Conservation (phyloP, 37 sponge, comb jelly and placozoan species). For the Chondrosia reniformis region DNA sequence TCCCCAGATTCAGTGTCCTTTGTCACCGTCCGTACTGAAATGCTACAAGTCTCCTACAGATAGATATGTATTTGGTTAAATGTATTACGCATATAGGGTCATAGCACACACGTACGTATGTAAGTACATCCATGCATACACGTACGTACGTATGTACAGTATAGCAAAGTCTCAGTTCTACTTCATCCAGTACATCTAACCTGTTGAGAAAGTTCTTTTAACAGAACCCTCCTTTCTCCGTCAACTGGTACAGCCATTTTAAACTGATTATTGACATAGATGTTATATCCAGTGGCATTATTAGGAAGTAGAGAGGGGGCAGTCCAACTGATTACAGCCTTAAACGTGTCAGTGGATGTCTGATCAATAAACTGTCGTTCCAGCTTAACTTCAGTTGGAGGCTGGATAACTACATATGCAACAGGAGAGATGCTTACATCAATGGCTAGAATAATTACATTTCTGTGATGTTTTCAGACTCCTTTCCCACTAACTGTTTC, state of each 20-base stretch:
- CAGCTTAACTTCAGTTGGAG: not conserved
- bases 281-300: not conserved
- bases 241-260: not conserved
- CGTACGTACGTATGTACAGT: not conserved
- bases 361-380: slow-evolving; percentile 22
- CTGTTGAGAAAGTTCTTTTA: not conserved
- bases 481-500: no score
- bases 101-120: not conserved
- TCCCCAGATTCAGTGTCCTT: not conserved
- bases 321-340: slow-evolving; percentile 23
- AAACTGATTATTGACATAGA: not conserved
- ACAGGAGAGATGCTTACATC: no score
- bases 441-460: no score
- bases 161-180: no score
- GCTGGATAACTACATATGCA: not conserved
- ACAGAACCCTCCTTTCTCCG: not conserved
- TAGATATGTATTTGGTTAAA: not conserved
- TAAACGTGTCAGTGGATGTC: not conserved
- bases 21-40: not conserved
- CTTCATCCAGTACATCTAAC: not conserved
- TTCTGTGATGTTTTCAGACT: no score
- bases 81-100: not conserved
- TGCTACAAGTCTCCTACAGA: not conserved
- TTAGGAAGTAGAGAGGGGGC: not conserved
- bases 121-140: not conserved